Percentiles rank a stretch among this genome's conserved stretches.
These are phyloP conservation scores for Struthio camelus DNA, from an alignment of 2,113 vertebrate genomes.

Conservation along the genomic window DNA sequence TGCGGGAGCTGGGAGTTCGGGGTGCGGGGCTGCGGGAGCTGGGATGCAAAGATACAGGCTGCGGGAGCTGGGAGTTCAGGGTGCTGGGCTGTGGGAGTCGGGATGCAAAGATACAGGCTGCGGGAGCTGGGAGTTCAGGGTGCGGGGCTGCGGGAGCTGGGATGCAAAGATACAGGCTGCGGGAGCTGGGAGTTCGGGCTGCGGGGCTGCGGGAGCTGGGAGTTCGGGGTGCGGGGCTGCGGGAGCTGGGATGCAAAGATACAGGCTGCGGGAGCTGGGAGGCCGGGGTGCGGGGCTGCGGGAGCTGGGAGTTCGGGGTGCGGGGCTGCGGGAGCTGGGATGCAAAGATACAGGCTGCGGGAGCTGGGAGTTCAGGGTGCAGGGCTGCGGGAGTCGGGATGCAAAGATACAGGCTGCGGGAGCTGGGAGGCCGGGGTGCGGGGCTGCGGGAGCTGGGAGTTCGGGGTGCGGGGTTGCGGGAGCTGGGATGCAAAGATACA, in stretches of 20 bases:
- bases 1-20: not conserved
- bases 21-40: not conserved
- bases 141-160: not conserved
- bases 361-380: too few species aligned
- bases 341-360: too few species aligned
- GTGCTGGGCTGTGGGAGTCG: too few species aligned
- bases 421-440: too few species aligned
- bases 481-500: too few species aligned
- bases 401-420: accelerated
- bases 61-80: not conserved
- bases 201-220: not conserved
- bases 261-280: not conserved
- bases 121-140: too few species aligned
- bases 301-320: too few species aligned
- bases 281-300: accelerated
- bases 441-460: too few species aligned
- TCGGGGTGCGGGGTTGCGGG: not conserved
- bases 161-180: not conserved
- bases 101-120: too few species aligned
- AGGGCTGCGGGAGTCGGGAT: too few species aligned
- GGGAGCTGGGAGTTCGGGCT: too few species aligned
- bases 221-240: not conserved
- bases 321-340: too few species aligned
- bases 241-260: not conserved
- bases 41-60: not conserved